Evolutionary conservation across 2,797 vertebrate species (phyloP), one percentile per base, ranked within the genome.

Genomic region (Erpetoichthys calabaricus): DNA sequence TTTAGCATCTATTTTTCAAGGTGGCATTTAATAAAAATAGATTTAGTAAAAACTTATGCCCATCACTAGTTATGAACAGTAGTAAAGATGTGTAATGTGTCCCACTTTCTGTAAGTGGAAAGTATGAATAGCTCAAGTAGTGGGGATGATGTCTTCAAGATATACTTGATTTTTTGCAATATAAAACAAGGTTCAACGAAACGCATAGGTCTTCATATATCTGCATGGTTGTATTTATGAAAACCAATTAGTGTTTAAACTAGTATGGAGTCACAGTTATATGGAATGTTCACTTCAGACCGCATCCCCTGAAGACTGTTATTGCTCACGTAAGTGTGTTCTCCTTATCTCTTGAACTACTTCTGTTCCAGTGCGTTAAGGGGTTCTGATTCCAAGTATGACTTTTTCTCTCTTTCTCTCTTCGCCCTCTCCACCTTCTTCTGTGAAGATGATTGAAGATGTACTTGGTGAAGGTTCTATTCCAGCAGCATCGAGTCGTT

Each of bases 371-470:
- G 25, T 52, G 64, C 59, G 51, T 64, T 72, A 59, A 47, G 5
- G 47, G 25, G 25, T 25, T 25, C 25, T 25, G 25, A 25, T 25
- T 25, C 25, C 1, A 25, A 25, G 25, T 47, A 44, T 64, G 7
- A 64, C 8, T 51, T 45, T 64, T 57, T 47, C 42, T 63, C 52
- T 55, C 2, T 1, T 5, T 8, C 55, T 62, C 4, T 58, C 43
- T 61, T 55, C 49, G 8, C 5, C 50, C 57, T 68, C 51, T 72
- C 55, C 49, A 42, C 55, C 25, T 1, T 10, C 25, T 25, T 25
- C 25, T 25, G 53, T 80, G 42, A 70, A 98, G 94, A 96, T 99
- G 93, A 97, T 99, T 47, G 94, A 98, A 73, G 94, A 98, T 45
- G 93, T 99, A 65, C 80, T 99, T 59, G 91, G 92, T 53, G 96